phyloP scores from a whole-genome alignment of 2,113 vertebrate genomes.

The Glareola pratincola region DNA sequence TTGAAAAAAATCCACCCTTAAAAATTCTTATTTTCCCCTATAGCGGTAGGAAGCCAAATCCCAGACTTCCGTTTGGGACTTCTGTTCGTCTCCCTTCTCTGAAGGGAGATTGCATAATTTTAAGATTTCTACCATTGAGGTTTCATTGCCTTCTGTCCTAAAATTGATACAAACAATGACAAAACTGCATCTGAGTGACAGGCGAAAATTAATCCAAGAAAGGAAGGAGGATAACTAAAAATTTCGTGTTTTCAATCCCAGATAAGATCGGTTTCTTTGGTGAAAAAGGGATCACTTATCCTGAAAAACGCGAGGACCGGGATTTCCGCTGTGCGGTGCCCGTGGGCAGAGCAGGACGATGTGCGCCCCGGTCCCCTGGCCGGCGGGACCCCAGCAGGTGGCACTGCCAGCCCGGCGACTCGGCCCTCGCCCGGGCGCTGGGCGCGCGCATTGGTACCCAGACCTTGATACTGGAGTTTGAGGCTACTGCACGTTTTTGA shows the following conservation, averaged over 20 bases:
- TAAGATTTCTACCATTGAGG: not conserved
- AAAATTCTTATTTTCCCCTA: not conserved
- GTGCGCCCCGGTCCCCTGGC: no score
- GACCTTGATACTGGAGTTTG: not conserved
- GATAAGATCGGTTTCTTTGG: not conserved
- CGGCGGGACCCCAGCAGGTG: not conserved
- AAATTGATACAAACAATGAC: not conserved
- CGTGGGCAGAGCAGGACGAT: accelerated
- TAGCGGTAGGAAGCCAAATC: not conserved
- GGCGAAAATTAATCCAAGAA: not conserved
- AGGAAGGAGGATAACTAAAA: not conserved
- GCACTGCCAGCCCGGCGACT: not conserved
- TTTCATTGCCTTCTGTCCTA: not conserved
- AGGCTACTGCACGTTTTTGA: not conserved
- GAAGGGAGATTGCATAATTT: not conserved
- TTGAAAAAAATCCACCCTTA: not conserved
- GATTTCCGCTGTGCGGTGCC: not conserved
- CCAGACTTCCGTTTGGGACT: not conserved
- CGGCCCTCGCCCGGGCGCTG: not conserved
- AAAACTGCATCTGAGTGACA: not conserved
- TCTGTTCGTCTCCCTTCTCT: no score
- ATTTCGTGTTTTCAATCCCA: accelerated
- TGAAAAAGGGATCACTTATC: not conserved
- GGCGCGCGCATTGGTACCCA: not conserved
- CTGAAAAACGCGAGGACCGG: no score